Conservation (phyloP, 2,888 invertebrate genomes). For the Lampropteryx suffumata region DNA sequence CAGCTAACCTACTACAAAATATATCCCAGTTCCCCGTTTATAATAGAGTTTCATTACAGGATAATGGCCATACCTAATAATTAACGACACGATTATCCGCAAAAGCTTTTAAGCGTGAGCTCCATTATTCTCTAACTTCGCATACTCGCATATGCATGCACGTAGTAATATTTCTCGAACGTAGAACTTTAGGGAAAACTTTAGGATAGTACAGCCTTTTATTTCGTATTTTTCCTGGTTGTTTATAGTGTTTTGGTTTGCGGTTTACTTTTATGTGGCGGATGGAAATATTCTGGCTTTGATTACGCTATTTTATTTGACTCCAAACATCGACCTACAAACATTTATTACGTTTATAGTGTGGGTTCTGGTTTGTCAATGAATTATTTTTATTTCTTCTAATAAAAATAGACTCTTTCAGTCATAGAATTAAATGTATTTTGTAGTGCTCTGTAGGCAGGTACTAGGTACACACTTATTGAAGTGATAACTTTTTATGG, state of each 20-base stretch:
- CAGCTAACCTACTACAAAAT: conserved; percentile 14
- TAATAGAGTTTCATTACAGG: conserved; percentile 51
- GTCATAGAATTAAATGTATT: no score
- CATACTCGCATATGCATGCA: conserved; percentile 36
- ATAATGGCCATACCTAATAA: conserved; percentile 53
- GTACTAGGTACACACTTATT: no score
- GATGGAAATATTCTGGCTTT: conserved; percentile 15
- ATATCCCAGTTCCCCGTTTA: conserved; percentile 21
- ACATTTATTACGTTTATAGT: conserved; percentile 14
- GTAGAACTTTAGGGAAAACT: conserved; percentile 24
- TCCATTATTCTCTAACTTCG: conserved; percentile 50
- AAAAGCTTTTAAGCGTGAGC: conserved; percentile 66
- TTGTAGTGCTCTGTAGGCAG: no score
- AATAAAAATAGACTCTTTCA: no score
- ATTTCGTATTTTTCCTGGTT: conserved; percentile 24
- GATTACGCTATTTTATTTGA: conserved; percentile 19
- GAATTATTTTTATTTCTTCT: neutral
- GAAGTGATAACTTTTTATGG: no score
- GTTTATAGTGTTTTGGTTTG: conserved; percentile 24
- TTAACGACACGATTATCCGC: conserved; percentile 61
- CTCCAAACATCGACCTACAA: conserved; percentile 15
- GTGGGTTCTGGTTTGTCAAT: conserved; percentile 5
- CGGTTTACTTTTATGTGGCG: conserved; percentile 14
- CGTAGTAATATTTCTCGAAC: conserved; percentile 25
- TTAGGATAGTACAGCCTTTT: conserved; percentile 19